Conservation (phyloP, 1,140 invertebrate species). For the Pseudachorutes palmiensis region DNA sequence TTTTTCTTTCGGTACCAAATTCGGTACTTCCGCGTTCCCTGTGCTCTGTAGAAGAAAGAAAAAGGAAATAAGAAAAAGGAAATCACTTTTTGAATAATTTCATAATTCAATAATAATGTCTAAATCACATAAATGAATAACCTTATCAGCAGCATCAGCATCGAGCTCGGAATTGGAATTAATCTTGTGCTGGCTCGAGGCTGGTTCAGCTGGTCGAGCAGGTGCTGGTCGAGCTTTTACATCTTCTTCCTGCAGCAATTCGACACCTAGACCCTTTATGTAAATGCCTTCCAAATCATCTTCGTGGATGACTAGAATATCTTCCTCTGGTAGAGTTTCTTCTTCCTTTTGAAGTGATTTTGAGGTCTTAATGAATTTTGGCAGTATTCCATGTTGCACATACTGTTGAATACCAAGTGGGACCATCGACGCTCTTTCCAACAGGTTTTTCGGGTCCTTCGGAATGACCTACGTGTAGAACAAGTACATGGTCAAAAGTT, state of each 20-base stretch:
- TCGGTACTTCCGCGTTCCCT: too few relatives aligned
- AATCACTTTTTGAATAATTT: too few relatives aligned
- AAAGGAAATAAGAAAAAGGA: too few relatives aligned
- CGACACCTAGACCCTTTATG: constrained; percentile 30
- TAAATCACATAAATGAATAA: too few relatives aligned
- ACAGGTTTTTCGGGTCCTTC: constrained; percentile 38
- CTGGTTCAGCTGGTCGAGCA: not conserved
- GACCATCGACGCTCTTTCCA: constrained; percentile 42
- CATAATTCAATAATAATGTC: too few relatives aligned
- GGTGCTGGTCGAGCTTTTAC: not conserved
- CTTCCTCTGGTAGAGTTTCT: constrained; percentile 16
- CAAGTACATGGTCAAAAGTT: constrained; percentile 15
- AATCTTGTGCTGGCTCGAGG: too few relatives aligned
- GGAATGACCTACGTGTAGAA: constrained; percentile 29
- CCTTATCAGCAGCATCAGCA: too few relatives aligned
- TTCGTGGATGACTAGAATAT: constrained; percentile 25
- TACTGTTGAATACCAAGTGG: constrained; percentile 42
- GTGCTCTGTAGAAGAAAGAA: too few relatives aligned
- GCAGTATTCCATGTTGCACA: constrained; percentile 25
- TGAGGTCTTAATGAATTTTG: constrained; percentile 9
- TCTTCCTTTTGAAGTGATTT: not conserved
- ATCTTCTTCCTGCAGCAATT: constrained; percentile 33
- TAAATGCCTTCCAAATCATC: constrained; percentile 31
- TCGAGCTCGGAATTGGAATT: too few relatives aligned
- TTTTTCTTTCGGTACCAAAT: not conserved